Base-by-base conservation (phyloP, 2,113 vertebrate species). In the Ceratotherium simum region DNA sequence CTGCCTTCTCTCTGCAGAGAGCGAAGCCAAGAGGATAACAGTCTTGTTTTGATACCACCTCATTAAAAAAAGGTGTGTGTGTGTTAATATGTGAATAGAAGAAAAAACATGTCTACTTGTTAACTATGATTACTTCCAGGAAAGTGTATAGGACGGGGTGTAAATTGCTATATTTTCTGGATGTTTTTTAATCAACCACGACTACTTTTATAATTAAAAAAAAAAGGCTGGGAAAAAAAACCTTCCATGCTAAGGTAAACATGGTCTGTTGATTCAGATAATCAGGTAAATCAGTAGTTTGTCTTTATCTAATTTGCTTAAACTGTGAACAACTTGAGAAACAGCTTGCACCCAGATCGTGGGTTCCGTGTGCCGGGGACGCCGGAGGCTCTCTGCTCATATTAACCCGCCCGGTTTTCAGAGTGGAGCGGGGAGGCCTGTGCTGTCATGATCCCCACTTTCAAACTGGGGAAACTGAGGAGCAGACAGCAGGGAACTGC, bases 261-360 rank as follows among this genome's bases (percentile, higher is more conserved):
- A 23, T 11, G 8, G 73, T 5, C 25, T 17, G 29, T 78, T 0
- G 13, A 7, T 33, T 70, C 27, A 18, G 6, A 9, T 3, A 10
- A 36, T 64, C n/a, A 7, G 33, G 94, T 4, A 17, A 42, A 31
- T 23, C 62, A 42, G 46, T 11, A 2, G 46, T 65, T 33, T 39
- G 51, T 92, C 79, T 92, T 65, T 13, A 72, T n/a, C 48, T 83
- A 3, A 72, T 69, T 54, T 46, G 56, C 69, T 65, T 78, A 29
- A 69, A 16, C 58, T 1, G 23, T 3, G 51, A 31, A 10, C 9
- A 0, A 20, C 29, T 2, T 56, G 31, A 51, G 65, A 11, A 14
- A 18, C 0, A 4, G 65, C 31, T 2, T 0, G 2, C 8, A 0
- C 11, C 3, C 5, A 0, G 27, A 0, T 0, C 1, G 20, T 4